Evolutionary conservation across 2,113 vertebrate species (phyloP), one percentile per base, ranked within the genome.

Genomic region (Lampris megalopsis): DNA sequence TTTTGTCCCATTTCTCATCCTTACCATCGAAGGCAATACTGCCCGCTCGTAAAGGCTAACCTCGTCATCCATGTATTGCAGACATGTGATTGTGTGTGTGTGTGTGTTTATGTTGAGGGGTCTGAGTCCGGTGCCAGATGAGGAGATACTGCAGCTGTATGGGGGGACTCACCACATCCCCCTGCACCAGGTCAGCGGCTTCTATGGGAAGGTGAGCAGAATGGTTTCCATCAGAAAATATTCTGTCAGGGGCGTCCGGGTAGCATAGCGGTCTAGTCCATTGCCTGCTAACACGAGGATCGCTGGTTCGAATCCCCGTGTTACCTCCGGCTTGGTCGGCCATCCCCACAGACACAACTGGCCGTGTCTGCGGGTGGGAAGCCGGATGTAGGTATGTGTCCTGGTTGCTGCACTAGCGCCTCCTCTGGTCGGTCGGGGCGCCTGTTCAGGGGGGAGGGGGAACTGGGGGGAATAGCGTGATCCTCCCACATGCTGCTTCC

Each of bases 131-230:
- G 66, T 96, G 43, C 88, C 95, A 11, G 94, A 96, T 13, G 94
- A 96, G 35, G 95, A 96, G 57, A 92, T 96, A 40, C 88, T 92
- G 73, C 66, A 89, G 47, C 86, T 96, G 37, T 96, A 92, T 45
- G 91, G 94, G 0, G 95, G 95, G 7, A 95, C 95, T 2, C 94
- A 83, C 71, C 95, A 96, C 57, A 77, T 96, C 52, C 95, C 95
- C 0, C 89, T 96, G 36, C 87, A 94, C 57, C 94, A 95, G 87
- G 94, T 94, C 86, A 96, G 95, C 58, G 95, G 95, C 58, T 96
- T 96, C 90, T 96, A 96, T 69, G 95, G 95, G 79, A 96, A 96
- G 93, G 95, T 95, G 62, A 88, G 77, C 59, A 43, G 41, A 6
- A 48, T 5, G 5, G 1, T 60, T n/a, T 9, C 53, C 13, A n/a